A percentile compares a stretch with the other conserved stretches of the same genome.
Evolutionary conservation across 2,797 vertebrate species (phyloP).

Genomic region (Acropternis orthonyx): DNA sequence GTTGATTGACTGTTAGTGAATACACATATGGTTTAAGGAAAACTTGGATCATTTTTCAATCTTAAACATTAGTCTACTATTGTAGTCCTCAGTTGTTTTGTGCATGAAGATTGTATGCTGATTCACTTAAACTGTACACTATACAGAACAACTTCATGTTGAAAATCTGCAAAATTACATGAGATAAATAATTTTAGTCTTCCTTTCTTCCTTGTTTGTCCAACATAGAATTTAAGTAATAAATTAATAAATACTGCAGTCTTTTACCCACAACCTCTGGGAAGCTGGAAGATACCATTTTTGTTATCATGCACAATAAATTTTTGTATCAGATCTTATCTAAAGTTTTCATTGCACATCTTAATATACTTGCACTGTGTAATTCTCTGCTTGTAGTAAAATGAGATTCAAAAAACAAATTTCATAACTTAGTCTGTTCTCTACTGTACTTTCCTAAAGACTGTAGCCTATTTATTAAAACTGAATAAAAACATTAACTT

Average conservation of each 20-base stretch:
- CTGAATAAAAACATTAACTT: neutral
- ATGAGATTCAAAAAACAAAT: neutral
- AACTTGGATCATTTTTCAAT: neutral
- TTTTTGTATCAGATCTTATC: neutral
- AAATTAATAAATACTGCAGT: neutral
- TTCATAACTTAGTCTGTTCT: neutral
- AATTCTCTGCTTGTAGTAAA: neutral
- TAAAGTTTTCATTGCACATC: neutral
- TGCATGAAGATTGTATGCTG: neutral
- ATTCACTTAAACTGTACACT: neutral
- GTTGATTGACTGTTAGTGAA: neutral
- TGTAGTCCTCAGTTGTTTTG: neutral
- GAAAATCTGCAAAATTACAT: neutral
- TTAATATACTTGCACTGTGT: neutral
- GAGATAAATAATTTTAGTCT: neutral
- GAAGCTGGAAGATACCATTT: neutral
- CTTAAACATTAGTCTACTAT: neutral
- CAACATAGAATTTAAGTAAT: neutral
- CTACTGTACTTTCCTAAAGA: neutral
- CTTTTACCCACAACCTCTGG: neutral
- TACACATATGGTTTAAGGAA: neutral
- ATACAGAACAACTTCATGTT: neutral
- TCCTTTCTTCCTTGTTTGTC: neutral
- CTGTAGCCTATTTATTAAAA: neutral
- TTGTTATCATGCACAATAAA: neutral